Evolutionary conservation across 2,888 invertebrate genomes (phyloP).

Genomic region (Sturmia bella): DNA sequence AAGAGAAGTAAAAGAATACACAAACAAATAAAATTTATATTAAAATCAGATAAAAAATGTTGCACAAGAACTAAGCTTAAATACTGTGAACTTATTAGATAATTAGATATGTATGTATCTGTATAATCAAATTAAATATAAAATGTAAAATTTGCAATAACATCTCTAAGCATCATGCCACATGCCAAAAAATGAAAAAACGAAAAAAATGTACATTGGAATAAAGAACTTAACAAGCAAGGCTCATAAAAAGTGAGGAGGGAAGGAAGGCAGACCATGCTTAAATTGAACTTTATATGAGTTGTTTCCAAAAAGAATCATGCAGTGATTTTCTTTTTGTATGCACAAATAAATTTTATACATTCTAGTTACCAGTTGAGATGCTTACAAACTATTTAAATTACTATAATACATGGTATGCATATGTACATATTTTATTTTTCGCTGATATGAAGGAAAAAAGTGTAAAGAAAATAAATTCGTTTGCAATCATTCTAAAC

Average conservation of each 20-base stretch:
- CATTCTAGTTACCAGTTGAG: conserved; percentile 7
- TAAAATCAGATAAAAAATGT: conserved; percentile 12
- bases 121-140: conserved; percentile 20
- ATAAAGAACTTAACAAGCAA: conserved; percentile 23
- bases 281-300: no score
- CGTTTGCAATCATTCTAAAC: conserved; percentile 52
- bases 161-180: conserved; percentile 43
- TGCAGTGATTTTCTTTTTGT: conserved; percentile 30
- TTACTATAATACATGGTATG: background rate
- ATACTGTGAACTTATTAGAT: conserved; percentile 38
- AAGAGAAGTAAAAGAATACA: conserved; percentile 13
- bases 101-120: conserved; percentile 46
- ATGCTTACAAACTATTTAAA: conserved; percentile 33
- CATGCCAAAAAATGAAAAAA: conserved; percentile 46
- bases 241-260: conserved; percentile 1
- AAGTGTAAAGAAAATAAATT: conserved; percentile 27
- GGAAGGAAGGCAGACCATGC: no score
- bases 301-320: conserved; percentile 1
- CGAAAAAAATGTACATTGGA: background rate
- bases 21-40: conserved; percentile 34
- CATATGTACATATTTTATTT: background rate
- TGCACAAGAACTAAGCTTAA: conserved; percentile 13
- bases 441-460: conserved; percentile 6
- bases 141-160: conserved; percentile 24
- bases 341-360: conserved; percentile 2